Percentiles rank a stretch among this genome's conserved stretches.
Evolutionary conservation across 2,888 invertebrate genomes (phyloP).

Genomic region (Sylvicola cinctus): DNA sequence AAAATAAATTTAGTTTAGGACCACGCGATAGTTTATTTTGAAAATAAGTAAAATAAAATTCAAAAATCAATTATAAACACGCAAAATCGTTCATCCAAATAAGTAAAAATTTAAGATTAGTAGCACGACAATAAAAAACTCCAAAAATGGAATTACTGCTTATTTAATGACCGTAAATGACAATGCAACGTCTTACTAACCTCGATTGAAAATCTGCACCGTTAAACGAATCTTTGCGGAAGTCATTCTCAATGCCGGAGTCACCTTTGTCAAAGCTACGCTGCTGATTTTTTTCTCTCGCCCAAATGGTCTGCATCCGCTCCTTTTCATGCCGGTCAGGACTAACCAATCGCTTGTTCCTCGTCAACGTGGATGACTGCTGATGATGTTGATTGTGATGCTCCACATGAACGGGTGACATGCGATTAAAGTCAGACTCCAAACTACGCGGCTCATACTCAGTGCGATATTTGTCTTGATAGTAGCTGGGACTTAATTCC

Average conservation of each 20-base stretch:
- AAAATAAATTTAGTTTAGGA: no score
- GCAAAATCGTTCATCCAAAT: no score
- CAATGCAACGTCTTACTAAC: slow-evolving; percentile 13
- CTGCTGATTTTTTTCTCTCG: slow-evolving; percentile 28
- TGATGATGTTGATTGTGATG: slow-evolving; percentile 16
- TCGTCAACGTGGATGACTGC: slow-evolving; percentile 2
- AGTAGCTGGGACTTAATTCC: slow-evolving; percentile 26
- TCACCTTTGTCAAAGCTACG: slow-evolving; percentile 35
- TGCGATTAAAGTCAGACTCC: slow-evolving; percentile 37
- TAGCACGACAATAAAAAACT: no score
- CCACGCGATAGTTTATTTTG: no score
- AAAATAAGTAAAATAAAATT: no score
- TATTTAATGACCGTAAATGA: no score
- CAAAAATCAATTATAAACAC: no score
- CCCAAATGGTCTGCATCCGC: slow-evolving; percentile 38
- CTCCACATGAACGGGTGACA: slow-evolving; percentile 27
- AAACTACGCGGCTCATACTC: slow-evolving; percentile 46
- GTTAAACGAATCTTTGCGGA: slow-evolving; percentile 44
- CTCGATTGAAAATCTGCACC: slow-evolving; percentile 29
- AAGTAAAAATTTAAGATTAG: no score
- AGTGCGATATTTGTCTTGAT: slow-evolving; percentile 20
- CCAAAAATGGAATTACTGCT: no score
- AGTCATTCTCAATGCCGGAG: slow-evolving; percentile 66
- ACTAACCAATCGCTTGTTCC: neutral
- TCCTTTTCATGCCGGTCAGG: slow-evolving; percentile 27